Evolutionary conservation across 2,888 invertebrate genomes (phyloP).

Genomic region (Anthophora plumipes): DNA sequence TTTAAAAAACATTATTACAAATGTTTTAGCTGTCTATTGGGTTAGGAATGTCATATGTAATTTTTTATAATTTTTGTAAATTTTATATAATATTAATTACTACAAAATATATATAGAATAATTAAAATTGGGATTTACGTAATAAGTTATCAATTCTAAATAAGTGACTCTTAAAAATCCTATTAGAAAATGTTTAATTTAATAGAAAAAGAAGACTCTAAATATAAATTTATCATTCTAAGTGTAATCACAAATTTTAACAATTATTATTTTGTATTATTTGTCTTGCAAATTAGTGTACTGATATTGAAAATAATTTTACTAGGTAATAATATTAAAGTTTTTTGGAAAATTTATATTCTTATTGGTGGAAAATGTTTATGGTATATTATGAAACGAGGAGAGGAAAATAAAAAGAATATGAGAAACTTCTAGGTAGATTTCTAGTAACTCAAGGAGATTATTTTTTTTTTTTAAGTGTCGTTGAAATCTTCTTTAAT

Average conservation of each 20-base stretch:
- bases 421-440: slow-evolving; percentile 29
- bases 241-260: not conserved
- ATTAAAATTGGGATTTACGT: not conserved
- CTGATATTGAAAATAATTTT: not conserved
- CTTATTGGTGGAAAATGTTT: not conserved
- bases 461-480: not conserved
- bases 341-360: not conserved
- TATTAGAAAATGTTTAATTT: slow-evolving; percentile 11
- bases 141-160: not conserved
- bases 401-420: not conserved
- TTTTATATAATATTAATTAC: not conserved
- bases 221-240: not conserved
- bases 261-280: not conserved
- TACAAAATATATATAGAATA: not conserved
- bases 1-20: not conserved
- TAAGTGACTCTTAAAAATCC: not conserved
- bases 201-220: slow-evolving; percentile 14
- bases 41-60: not conserved
- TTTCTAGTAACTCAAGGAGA: slow-evolving; percentile 30
- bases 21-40: not conserved
- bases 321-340: not conserved
- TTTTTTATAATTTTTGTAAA: not conserved
- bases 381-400: not conserved
- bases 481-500: not conserved
- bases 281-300: not conserved